Evolutionary conservation across 2,113 vertebrate species (phyloP), one percentile per base, ranked within the genome.

Genomic region (Galbula dea): DNA sequence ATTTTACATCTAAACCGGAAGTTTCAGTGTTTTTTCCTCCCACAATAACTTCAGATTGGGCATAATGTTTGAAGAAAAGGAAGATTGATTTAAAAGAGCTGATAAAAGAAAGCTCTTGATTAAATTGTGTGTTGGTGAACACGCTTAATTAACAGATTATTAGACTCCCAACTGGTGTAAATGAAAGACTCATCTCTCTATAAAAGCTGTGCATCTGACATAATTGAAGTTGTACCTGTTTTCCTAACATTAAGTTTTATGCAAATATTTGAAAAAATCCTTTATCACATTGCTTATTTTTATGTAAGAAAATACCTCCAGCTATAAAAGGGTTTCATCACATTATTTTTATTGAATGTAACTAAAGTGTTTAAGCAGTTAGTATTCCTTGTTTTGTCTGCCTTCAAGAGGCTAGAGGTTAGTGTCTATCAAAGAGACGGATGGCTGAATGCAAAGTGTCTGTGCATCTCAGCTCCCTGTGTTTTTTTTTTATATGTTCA

Each of bases 371-470:
- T 82, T 61, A 68, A 48, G 27, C 20, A 57, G 20, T 26, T 57
- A 29, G 10, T 77, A 9, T 34, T 83, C 22, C 12, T 9, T 67
- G 32, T 7, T 71, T 95, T 72, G 34, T 90, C 52, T 68, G 43
- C 15, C 29, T 0, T 1, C 15, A 43, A 48, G 81, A 69, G 3
- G 9, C 12, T 51, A 21, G 7, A 37, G 0, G 0, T 49, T 69
- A 45, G 8, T 27, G 13, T 39, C 20, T 46, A 54, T 63, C 11
- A 27, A 22, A 58, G 4, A 2, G 10, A 48, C 26, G 7, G 10
- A 2, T 61, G 12, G 24, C 27, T 52, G 24, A 69, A 61, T 23
- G 17, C 26, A 62, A 11, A 0, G 0, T 24, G 26, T 17, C 34
- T 88, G 8, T 66, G 24, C 15, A 12, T 51, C 19, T 62, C 18